A percentile compares a stretch with the other conserved stretches of the same genome.
Conservation (phyloP, 2,797 vertebrate species). For the Erithacus rubecula region DNA sequence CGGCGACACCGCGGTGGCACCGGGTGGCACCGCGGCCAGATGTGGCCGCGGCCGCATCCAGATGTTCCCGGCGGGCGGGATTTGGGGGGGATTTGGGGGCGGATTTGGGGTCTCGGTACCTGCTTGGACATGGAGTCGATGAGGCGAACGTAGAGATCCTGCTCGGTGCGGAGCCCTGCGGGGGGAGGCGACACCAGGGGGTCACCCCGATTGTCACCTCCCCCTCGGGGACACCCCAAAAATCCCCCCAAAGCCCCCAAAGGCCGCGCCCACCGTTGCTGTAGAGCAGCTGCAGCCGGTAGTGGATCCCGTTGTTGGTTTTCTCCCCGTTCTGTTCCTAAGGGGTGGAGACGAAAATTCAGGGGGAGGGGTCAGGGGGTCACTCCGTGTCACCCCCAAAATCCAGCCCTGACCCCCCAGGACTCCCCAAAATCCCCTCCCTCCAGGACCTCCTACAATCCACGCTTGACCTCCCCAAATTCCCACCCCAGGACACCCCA, state of each 20-base stretch:
- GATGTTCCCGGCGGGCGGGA: not conserved
- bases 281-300: constrained; percentile 91
- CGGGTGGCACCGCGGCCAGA: not conserved
- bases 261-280: constrained; percentile 83
- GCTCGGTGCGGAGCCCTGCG: constrained; percentile 90
- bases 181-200: not conserved
- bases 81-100: no score
- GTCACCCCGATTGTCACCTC: not conserved
- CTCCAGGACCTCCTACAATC: no score
- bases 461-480: no score
- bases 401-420: no score
- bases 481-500: no score
- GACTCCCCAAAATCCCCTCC: no score
- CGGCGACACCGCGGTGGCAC: not conserved
- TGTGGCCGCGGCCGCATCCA: not conserved
- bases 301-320: constrained; percentile 95
- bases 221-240: not conserved
- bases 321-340: constrained; percentile 89
- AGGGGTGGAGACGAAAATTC: no score
- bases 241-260: no score
- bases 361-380: no score
- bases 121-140: constrained; percentile 97
- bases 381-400: no score
- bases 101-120: constrained; percentile 67
- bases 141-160: constrained; percentile 91